These are phyloP conservation scores for Psix sp. DNA, from an alignment of 1,140 invertebrate species.

Conservation along the genomic window DNA sequence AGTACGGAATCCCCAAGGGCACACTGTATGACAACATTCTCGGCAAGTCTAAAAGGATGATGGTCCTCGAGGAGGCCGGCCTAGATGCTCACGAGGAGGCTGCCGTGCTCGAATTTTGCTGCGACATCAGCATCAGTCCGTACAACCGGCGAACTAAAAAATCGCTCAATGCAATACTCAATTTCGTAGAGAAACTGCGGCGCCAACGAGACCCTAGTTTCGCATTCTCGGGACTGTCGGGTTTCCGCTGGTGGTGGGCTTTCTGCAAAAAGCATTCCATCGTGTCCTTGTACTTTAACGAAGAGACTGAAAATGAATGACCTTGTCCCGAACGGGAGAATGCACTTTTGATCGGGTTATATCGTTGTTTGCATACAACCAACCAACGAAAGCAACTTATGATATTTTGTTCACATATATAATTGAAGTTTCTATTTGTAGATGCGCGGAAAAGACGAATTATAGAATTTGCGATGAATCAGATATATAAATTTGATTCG, in stretches of 20 bases:
- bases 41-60: slow-evolving; percentile 86
- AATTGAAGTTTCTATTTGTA: too few relatives aligned
- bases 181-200: slow-evolving; percentile 81
- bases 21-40: slow-evolving; percentile 88
- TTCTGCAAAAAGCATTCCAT: slow-evolving; percentile 88
- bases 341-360: slow-evolving; percentile 16
- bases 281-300: slow-evolving; percentile 81
- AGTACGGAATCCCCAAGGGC: slow-evolving; percentile 86
- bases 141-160: slow-evolving; percentile 85
- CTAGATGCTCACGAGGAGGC: slow-evolving; percentile 81
- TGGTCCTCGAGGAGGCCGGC: slow-evolving; percentile 83
- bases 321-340: slow-evolving; percentile 7
- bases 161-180: slow-evolving; percentile 81
- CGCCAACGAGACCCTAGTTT: slow-evolving; percentile 81
- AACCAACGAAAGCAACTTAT: neutral
- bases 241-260: slow-evolving; percentile 89
- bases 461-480: too few relatives aligned
- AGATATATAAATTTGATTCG: too few relatives aligned
- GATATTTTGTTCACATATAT: neutral
- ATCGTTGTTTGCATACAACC: neutral
- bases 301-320: slow-evolving; percentile 74
- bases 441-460: too few relatives aligned
- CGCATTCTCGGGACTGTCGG: slow-evolving; percentile 81
- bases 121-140: slow-evolving; percentile 83
- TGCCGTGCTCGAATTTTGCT: slow-evolving; percentile 84